Conservation (phyloP, 2,797 vertebrate genomes). For the Naso thynnoides region DNA sequence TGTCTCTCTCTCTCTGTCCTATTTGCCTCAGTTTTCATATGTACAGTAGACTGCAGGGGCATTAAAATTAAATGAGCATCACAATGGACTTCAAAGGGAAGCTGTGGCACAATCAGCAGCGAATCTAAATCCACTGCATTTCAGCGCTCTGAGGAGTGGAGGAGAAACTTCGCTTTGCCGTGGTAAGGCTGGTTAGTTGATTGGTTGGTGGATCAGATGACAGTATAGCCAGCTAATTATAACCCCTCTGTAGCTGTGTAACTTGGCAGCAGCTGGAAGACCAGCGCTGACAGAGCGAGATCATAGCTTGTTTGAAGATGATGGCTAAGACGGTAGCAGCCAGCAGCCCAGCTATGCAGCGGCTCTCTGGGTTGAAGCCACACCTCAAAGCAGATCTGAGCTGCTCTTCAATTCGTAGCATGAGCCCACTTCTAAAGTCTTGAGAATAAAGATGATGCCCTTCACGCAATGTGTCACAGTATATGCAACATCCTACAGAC, state of each 20-base stretch:
- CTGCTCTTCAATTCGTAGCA: constrained; percentile 54
- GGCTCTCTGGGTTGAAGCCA: constrained; percentile 47
- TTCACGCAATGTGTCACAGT: constrained; percentile 31
- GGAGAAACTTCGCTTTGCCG: constrained; percentile 45
- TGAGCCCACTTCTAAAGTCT: constrained; percentile 39
- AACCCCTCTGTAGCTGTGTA: constrained; percentile 70
- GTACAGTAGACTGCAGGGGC: constrained; percentile 56
- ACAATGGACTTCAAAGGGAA: constrained; percentile 71
- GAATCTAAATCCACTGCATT: constrained; percentile 63
- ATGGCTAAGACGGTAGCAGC: constrained; percentile 60
- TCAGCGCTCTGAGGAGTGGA: constrained; percentile 31
- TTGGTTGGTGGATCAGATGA: constrained; percentile 63
- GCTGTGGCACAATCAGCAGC: constrained; percentile 58
- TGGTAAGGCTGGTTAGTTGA: constrained; percentile 36
- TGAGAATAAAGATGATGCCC: constrained; percentile 32
- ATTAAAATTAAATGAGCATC: constrained; percentile 74
- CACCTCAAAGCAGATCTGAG: constrained; percentile 68
- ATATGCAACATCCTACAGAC: not conserved
- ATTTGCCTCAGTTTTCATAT: constrained; percentile 45
- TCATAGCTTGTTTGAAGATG: constrained; percentile 76
- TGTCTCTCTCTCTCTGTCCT: constrained; percentile 19
- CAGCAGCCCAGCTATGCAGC: constrained; percentile 27
- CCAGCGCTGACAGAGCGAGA: constrained; percentile 53
- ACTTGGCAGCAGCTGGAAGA: constrained; percentile 71
- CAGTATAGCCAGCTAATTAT: constrained; percentile 76